Evolutionary conservation across 2,797 vertebrate species (phyloP).

Genomic region (Scarus forsteni): DNA sequence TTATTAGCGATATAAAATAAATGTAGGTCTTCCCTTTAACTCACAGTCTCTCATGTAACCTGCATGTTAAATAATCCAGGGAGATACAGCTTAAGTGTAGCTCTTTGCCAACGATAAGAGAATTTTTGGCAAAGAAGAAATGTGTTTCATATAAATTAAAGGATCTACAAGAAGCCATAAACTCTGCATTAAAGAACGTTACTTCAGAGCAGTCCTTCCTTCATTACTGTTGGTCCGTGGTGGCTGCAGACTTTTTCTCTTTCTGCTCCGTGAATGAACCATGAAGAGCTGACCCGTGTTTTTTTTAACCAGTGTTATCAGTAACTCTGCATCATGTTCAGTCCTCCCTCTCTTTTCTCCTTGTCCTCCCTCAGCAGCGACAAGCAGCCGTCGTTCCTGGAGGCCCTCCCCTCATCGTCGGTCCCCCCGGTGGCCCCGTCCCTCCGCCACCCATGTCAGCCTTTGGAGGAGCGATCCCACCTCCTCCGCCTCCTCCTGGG

Average conservation of each 20-base stretch:
- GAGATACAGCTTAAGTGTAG: too few species aligned
- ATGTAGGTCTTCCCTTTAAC: too few species aligned
- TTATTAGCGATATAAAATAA: too few species aligned
- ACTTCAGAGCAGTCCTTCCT: neutral
- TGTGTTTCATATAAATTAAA: too few species aligned
- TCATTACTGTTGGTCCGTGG: too few species aligned
- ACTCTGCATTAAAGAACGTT: neutral
- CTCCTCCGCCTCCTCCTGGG: conserved; percentile 81
- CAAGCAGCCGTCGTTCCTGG: conserved; percentile 83
- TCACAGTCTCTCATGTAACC: too few species aligned
- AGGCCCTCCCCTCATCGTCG: conserved; percentile 79
- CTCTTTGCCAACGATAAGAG: too few species aligned
- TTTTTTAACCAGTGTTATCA: neutral
- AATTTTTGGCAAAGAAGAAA: neutral
- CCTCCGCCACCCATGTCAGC: conserved; percentile 80
- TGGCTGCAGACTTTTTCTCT: neutral
- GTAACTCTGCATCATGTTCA: neutral
- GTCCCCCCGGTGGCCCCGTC: conserved; percentile 85
- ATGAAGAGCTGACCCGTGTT: neutral
- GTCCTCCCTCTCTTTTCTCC: neutral
- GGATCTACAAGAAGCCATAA: neutral
- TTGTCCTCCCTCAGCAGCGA: conserved; percentile 53
- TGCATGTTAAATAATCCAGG: too few species aligned
- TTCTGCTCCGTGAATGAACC: neutral
- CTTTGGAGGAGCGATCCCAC: conserved; percentile 62